Evolutionary conservation across 1,140 invertebrate species (phyloP).

Genomic region (Amyelois transitella): DNA sequence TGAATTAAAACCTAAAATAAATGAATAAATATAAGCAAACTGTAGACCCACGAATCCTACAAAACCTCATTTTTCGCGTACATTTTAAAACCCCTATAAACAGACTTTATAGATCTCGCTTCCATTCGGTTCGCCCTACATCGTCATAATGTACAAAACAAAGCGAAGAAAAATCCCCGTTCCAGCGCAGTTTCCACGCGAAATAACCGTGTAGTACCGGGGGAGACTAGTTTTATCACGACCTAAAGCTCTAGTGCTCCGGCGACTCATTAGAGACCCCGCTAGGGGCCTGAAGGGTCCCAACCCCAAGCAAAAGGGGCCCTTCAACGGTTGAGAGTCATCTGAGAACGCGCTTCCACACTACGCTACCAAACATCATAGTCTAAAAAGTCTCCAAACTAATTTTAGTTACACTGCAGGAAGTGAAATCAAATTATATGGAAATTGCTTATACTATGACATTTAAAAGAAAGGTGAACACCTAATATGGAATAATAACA

Average conservation of each 20-base stretch:
- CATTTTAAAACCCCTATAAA: neutral
- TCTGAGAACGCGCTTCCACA: slow-evolving; percentile 45
- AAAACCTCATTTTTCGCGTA: neutral
- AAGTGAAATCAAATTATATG: slow-evolving; percentile 3
- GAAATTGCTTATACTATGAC: slow-evolving; percentile 13
- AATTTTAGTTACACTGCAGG: slow-evolving; percentile 5
- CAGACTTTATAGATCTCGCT: neutral
- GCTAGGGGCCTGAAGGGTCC: slow-evolving; percentile 51
- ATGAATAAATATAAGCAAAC: too few relatives aligned
- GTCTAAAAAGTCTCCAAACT: slow-evolving; percentile 13
- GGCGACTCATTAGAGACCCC: slow-evolving; percentile 68
- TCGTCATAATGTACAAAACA: slow-evolving; percentile 28
- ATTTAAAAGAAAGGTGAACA: slow-evolving; percentile 7
- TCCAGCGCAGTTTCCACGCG: slow-evolving; percentile 43
- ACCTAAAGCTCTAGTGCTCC: slow-evolving; percentile 71
- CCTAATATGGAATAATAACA: slow-evolving; percentile 22
- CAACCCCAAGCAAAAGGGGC: slow-evolving; percentile 52
- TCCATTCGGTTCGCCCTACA: slow-evolving; percentile 11
- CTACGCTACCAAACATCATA: slow-evolving; percentile 31
- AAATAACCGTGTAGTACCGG: slow-evolving; percentile 51
- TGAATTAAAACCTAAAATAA: too few relatives aligned
- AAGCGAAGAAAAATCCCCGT: slow-evolving; percentile 46
- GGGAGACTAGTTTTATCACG: slow-evolving; percentile 50
- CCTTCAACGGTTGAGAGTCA: slow-evolving; percentile 52
- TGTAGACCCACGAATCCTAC: neutral